These are phyloP conservation scores for Sialia sialis DNA, from an alignment of 2,113 vertebrate species.

Conservation along the genomic window DNA sequence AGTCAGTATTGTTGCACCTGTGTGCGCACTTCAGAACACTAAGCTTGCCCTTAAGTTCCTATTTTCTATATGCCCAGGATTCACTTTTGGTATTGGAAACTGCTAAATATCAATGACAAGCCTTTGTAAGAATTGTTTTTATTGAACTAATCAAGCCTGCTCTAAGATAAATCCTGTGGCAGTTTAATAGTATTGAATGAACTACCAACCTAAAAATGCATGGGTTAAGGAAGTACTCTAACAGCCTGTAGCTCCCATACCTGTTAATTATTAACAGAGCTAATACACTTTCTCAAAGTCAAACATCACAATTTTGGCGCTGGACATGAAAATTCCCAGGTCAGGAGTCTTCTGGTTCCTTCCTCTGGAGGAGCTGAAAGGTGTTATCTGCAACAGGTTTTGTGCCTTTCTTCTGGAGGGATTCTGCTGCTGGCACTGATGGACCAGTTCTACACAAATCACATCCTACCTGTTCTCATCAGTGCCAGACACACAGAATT, in stretches of 20 bases:
- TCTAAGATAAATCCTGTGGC: background rate
- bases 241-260: background rate
- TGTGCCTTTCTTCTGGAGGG: background rate
- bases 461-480: background rate
- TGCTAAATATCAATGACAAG: background rate
- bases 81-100: background rate
- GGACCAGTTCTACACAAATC: background rate
- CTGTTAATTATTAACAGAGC: conserved; percentile 22
- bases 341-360: background rate
- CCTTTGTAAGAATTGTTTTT: background rate
- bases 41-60: background rate
- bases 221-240: background rate
- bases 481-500: background rate
- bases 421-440: background rate
- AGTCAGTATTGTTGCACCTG: background rate
- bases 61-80: background rate
- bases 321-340: background rate
- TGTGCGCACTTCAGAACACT: background rate
- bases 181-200: background rate
- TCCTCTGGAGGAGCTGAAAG: background rate
- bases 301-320: background rate
- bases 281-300: background rate
- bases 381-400: background rate
- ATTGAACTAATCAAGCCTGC: background rate
- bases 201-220: background rate